A percentile compares a stretch with the other conserved stretches of the same genome.
Evolutionary conservation across 2,888 invertebrate genomes (phyloP).

Genomic region (Sericinus montela): DNA sequence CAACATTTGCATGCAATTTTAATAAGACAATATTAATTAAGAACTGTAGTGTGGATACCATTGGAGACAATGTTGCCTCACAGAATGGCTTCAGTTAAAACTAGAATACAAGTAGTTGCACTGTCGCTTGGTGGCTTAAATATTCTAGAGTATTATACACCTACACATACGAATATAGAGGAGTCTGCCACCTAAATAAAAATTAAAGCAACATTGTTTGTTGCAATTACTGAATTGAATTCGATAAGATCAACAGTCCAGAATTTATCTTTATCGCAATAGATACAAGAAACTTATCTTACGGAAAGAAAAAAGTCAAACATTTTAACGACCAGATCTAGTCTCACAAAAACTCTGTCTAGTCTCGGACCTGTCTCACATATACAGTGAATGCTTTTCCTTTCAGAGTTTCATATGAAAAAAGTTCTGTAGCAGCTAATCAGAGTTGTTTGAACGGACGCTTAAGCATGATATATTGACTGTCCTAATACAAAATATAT

Average conservation of each 20-base stretch:
- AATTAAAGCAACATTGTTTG: neutral
- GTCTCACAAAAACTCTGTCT: constrained; percentile 19
- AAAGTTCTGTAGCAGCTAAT: constrained; percentile 21
- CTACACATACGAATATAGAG: too few relatives aligned
- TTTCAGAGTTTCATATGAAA: constrained; percentile 19
- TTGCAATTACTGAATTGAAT: neutral
- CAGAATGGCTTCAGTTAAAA: too few relatives aligned
- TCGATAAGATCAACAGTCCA: constrained; percentile 3
- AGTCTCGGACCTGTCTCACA: constrained; percentile 23
- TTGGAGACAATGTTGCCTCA: too few relatives aligned
- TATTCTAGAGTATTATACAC: too few relatives aligned
- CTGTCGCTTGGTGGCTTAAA: too few relatives aligned
- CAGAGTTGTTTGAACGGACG: constrained; percentile 19
- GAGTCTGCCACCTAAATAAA: too few relatives aligned
- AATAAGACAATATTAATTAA: too few relatives aligned
- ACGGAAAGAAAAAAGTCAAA: constrained; percentile 17
- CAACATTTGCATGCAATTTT: too few relatives aligned
- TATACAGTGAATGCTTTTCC: constrained; percentile 23
- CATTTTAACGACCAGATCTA: constrained; percentile 24
- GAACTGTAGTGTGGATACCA: too few relatives aligned
- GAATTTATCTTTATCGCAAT: constrained; percentile 17
- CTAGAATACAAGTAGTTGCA: too few relatives aligned
- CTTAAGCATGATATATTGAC: constrained; percentile 15
- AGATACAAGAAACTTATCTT: constrained; percentile 25
- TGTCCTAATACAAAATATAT: neutral